Percentiles rank a stretch among this genome's conserved stretches.
Evolutionary conservation across 2,888 invertebrate species (phyloP).

Genomic region (Pterostichus niger): DNA sequence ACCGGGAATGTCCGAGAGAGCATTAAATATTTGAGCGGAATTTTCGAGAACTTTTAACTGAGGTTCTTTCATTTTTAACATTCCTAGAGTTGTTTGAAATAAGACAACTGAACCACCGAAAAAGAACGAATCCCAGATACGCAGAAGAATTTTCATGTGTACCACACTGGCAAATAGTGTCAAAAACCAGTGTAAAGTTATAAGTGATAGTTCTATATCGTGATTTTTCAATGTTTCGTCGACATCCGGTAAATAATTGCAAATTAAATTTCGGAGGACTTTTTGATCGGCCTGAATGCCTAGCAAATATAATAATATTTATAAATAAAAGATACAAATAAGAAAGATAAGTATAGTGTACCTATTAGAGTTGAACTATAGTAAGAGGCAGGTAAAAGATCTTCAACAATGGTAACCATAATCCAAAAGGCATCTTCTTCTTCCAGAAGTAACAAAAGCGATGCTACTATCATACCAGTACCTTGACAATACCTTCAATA

Average conservation of each 20-base stretch:
- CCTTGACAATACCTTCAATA: slow-evolving; percentile 87
- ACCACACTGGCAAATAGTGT: slow-evolving; percentile 98
- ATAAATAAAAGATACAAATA: slow-evolving; percentile 1
- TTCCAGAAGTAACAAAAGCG: slow-evolving; percentile 94
- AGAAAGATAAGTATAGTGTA: slow-evolving; percentile 70
- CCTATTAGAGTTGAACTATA: slow-evolving; percentile 95
- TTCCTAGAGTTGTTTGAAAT: slow-evolving; percentile 96
- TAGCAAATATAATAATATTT: slow-evolving; percentile 70
- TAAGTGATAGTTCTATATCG: slow-evolving; percentile 96
- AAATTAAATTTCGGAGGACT: slow-evolving; percentile 94
- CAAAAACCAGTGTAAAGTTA: slow-evolving; percentile 98
- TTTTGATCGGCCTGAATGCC: slow-evolving; percentile 97
- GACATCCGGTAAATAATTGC: slow-evolving; percentile 92
- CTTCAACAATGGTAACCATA: slow-evolving; percentile 99
- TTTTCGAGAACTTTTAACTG: slow-evolving; percentile 93
- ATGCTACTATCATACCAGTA: slow-evolving; percentile 95
- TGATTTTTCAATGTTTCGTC: slow-evolving; percentile 95
- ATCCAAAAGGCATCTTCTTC: slow-evolving; percentile 99
- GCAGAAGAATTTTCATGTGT: slow-evolving; percentile 94
- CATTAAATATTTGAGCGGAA: slow-evolving; percentile 98
- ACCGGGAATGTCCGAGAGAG: slow-evolving; percentile 96
- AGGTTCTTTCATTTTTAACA: slow-evolving; percentile 93
- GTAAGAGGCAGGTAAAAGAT: slow-evolving; percentile 97
- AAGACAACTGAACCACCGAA: slow-evolving; percentile 96
- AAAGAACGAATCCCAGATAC: slow-evolving; percentile 98